Evolutionary conservation across 2,113 vertebrate genomes (phyloP), one percentile per base, ranked within the genome.

Genomic region (Rhadina sibilatrix): DNA sequence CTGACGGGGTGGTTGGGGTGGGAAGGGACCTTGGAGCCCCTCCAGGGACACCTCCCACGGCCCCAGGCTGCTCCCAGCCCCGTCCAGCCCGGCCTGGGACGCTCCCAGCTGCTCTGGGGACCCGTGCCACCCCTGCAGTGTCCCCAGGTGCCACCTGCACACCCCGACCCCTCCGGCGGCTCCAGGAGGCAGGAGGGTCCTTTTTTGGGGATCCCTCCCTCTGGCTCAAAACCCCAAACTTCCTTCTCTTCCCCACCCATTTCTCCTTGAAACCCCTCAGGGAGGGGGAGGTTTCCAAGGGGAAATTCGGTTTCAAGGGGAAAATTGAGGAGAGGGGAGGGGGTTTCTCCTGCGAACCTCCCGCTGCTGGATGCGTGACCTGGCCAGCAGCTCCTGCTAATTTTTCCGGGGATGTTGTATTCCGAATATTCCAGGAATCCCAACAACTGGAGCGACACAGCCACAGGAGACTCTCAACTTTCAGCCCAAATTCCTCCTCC

Each of bases 351-450:
- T 2, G 11, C 4, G 59, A 90, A 12, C 14, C 61, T 19, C 44
- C 44, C 17, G 38, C 38, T 40, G 38, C 38, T 40, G 37, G 37
- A 38, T 38, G 37, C 37, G 38, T 40, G 38, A 40, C 89, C 93
- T 40, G 14, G 23, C 8, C 1, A 11, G 69, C 50, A 66, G 84
- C 65, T 60, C 91, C 60, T 4, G 59, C 35, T 37, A 3, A 30
- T 49, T 68, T 83, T 81, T n/a, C 9, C 2, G 60, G 72, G 83
- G 69, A 38, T 31, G 76, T 27, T 27, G 77, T 2, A 87, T 91
- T 63, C 64, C 33, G 93, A 93, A 65, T 75, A 96, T 96, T 78
- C 92, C 93, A 95, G 61, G 96, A 96, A 96, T 96, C 92, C 87
- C 83, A 89, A 38, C 96, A 93, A 93, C 92, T 54, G 91, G 17